Evolutionary conservation across 1,140 invertebrate species (phyloP).

Genomic region (Batillaria attramentaria): DNA sequence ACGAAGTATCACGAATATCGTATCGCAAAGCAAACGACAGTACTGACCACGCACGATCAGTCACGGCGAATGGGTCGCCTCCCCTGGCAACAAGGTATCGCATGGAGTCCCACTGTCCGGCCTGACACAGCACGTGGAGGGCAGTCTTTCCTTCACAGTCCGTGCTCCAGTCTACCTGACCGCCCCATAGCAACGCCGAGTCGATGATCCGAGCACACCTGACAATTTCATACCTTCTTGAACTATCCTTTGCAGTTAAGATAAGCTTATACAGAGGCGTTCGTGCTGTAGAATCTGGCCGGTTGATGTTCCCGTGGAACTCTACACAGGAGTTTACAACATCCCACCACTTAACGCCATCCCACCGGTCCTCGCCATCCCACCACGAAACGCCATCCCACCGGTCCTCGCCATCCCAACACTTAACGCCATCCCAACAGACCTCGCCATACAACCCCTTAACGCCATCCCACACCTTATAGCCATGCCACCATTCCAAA

Average conservation of each 20-base stretch:
- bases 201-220: not conserved
- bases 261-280: too few relatives aligned
- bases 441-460: too few relatives aligned
- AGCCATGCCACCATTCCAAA: too few relatives aligned
- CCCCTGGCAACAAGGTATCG: not conserved
- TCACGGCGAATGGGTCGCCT: not conserved
- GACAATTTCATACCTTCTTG: too few relatives aligned
- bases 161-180: not conserved
- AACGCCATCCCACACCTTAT: too few relatives aligned
- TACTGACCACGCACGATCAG: not conserved
- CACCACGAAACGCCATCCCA: too few relatives aligned
- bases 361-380: not conserved
- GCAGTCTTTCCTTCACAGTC: not conserved
- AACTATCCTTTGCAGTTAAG: not conserved
- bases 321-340: not conserved
- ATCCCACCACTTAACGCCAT: too few relatives aligned
- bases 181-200: not conserved
- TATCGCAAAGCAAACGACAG: not conserved
- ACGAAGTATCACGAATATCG: too few relatives aligned
- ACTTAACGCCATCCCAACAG: too few relatives aligned
- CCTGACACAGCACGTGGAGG: not conserved
- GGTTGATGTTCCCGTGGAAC: not conserved
- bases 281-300: not conserved
- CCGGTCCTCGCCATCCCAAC: too few relatives aligned
- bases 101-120: not conserved